These are phyloP conservation scores for Phalacrocorax carbo DNA, from an alignment of 2,113 vertebrate species.

Conservation along the genomic window DNA sequence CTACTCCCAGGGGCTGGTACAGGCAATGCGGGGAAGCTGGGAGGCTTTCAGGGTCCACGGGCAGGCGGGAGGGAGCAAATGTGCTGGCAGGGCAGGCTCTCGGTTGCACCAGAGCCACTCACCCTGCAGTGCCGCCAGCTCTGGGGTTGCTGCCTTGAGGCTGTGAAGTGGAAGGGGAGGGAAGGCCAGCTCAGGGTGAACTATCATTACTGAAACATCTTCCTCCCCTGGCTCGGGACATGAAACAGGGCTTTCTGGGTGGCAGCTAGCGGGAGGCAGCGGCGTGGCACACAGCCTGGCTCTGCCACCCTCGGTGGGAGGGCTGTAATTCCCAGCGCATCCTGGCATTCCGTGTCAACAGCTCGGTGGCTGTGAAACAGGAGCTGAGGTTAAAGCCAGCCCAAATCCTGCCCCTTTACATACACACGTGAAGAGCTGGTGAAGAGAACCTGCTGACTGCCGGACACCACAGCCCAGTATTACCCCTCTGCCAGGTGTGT, in stretches of 20 bases:
- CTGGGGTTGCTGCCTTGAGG: not conserved
- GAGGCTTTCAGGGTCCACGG: accelerated
- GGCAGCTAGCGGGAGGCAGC: not conserved
- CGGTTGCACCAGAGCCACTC: not conserved
- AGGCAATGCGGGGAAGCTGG: not conserved
- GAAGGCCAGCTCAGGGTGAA: not conserved
- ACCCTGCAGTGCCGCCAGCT: accelerated
- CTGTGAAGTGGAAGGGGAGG: not conserved
- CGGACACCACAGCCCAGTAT: not conserved
- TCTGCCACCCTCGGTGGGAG: accelerated
- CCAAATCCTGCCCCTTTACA: not conserved
- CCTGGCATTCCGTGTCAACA: not conserved
- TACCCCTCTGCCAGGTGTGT: not conserved
- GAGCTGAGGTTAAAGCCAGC: not conserved
- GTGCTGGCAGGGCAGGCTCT: not conserved
- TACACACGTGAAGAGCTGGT: not conserved
- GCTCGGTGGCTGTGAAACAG: accelerated
- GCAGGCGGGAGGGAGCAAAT: accelerated
- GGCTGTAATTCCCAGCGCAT: not conserved
- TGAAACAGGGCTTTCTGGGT: not conserved
- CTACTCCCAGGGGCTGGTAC: not conserved
- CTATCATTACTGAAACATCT: not conserved
- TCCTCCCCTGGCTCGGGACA: not conserved
- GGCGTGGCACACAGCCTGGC: not conserved
- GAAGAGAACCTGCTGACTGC: not conserved